phyloP scores from a whole-genome alignment of 2,888 invertebrate species.

The Platycheirus albimanus region DNA sequence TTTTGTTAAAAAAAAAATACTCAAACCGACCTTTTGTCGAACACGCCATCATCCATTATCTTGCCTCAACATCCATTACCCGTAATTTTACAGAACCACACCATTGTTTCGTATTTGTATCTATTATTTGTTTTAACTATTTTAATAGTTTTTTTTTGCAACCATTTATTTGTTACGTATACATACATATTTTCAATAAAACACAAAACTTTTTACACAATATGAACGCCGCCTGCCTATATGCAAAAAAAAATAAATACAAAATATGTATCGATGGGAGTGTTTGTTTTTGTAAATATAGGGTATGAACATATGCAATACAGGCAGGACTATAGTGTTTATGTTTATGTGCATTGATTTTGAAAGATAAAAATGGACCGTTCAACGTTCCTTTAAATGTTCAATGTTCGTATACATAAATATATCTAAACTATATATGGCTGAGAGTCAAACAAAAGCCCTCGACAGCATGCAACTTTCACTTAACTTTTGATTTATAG shows the following conservation, averaged over 20 bases:
- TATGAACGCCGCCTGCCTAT: background rate
- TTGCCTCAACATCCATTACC: constrained; percentile 59
- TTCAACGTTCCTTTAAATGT: too few species aligned
- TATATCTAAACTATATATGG: background rate
- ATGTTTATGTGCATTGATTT: constrained; percentile 62
- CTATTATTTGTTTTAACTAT: constrained; percentile 66
- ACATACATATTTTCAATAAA: constrained; percentile 43
- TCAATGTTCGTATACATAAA: too few species aligned
- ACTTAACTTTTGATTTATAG: constrained; percentile 81
- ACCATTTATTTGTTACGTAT: constrained; percentile 39
- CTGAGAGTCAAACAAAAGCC: constrained; percentile 39
- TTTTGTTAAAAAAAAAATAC: constrained; percentile 30
- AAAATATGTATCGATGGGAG: background rate
- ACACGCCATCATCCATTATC: constrained; percentile 60
- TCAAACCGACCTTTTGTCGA: constrained; percentile 31
- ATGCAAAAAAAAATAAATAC: background rate
- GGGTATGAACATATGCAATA: background rate
- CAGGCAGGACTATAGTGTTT: constrained; percentile 6
- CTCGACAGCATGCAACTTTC: constrained; percentile 76
- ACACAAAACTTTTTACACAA: constrained; percentile 22
- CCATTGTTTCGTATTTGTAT: constrained; percentile 64
- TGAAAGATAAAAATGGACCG: constrained; percentile 58
- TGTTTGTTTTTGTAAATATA: background rate
- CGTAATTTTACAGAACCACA: constrained; percentile 54
- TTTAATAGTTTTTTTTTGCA: constrained; percentile 18